phyloP scores from a whole-genome alignment of 2,113 vertebrate genomes.

The Sminthopsis crassicaudata region DNA sequence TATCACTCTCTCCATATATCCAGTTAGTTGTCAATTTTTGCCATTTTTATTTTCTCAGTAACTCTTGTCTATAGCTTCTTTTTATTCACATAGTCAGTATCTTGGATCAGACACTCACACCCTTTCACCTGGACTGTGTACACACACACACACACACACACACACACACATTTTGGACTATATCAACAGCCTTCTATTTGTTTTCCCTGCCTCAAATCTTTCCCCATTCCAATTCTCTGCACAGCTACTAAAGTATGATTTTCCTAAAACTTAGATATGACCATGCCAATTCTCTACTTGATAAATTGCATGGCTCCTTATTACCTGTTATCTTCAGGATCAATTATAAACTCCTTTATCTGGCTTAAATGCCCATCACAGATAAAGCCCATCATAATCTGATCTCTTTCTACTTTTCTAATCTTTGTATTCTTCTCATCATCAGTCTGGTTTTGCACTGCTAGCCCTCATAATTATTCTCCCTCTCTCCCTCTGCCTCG shows the following conservation, averaged over 20 bases:
- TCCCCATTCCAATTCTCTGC: neutral
- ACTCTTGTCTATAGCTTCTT: neutral
- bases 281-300: neutral
- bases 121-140: neutral
- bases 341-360: neutral
- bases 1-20: neutral
- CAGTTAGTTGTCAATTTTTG: neutral
- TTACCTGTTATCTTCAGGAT: neutral
- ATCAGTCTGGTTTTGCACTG: neutral
- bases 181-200: neutral
- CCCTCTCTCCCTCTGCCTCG: neutral
- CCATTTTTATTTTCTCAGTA: neutral
- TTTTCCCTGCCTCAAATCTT: neutral
- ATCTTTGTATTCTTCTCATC: neutral
- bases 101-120: neutral
- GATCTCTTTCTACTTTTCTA: neutral
- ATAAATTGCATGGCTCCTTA: neutral
- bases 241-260: neutral
- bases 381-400: neutral
- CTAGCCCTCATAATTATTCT: neutral
- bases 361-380: neutral
- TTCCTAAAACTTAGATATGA: neutral
- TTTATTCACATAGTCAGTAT: neutral
- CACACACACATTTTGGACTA: neutral
- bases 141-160: too few relatives aligned